A percentile compares a stretch with the other conserved stretches of the same genome.
Evolutionary conservation across 2,113 vertebrate species (phyloP).

Genomic region (Ceyx melanurus): DNA sequence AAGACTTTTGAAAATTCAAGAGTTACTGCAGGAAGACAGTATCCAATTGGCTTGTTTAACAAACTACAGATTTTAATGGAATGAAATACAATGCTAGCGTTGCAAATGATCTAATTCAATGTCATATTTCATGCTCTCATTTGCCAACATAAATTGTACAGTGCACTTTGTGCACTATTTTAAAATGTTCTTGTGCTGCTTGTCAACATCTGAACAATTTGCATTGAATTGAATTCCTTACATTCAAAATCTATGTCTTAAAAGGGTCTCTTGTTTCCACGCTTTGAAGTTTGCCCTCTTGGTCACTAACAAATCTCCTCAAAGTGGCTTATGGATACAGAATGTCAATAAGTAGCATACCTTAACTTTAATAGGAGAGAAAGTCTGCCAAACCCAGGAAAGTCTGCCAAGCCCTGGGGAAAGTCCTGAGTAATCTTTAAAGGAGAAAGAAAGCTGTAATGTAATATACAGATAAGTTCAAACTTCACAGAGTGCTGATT

Average conservation of each 20-base stretch:
- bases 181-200: background rate
- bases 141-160: background rate
- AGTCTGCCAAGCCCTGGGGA: background rate
- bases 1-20: background rate
- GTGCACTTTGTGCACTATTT: background rate
- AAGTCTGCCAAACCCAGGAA: background rate
- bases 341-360: background rate
- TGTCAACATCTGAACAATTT: conserved; percentile 20
- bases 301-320: conserved; percentile 1
- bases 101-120: background rate
- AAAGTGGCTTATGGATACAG: background rate
- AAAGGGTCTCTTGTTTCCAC: background rate
- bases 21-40: background rate
- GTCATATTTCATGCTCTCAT: background rate
- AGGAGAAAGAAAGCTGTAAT: background rate
- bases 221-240: background rate
- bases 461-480: background rate
- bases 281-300: conserved; percentile 36
- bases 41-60: background rate
- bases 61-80: background rate
- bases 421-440: background rate
- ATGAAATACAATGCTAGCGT: background rate
- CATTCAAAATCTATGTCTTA: conserved; percentile 14
- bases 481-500: background rate
- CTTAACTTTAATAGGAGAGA: background rate